Evolutionary conservation across 2,797 vertebrate species (phyloP).

Genomic region (Karalla daura): DNA sequence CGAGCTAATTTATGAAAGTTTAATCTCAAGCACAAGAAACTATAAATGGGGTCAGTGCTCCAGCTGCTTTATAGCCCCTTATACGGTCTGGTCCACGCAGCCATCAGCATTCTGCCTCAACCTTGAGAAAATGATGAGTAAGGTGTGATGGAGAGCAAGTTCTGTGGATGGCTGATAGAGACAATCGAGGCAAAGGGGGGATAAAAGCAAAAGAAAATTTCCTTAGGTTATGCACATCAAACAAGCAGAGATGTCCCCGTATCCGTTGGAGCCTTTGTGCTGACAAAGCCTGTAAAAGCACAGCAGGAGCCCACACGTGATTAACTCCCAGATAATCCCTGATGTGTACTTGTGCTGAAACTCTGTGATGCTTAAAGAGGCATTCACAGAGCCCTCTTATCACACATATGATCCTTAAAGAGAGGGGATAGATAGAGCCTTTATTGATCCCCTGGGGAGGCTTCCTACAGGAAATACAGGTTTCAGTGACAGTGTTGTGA

Average conservation of each 20-base stretch:
- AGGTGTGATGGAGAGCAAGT: constrained; percentile 59
- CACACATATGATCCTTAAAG: constrained; percentile 16
- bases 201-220: constrained; percentile 37
- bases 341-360: constrained; percentile 38
- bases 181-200: neutral
- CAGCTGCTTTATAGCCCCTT: constrained; percentile 32
- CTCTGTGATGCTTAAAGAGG: constrained; percentile 60
- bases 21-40: neutral
- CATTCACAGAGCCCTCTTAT: constrained; percentile 26
- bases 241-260: constrained; percentile 48
- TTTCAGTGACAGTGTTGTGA: neutral
- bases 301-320: constrained; percentile 44
- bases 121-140: constrained; percentile 80
- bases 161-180: constrained; percentile 61
- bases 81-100: constrained; percentile 30
- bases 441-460: too few relatives aligned
- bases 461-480: too few relatives aligned
- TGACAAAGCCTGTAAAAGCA: constrained; percentile 69
- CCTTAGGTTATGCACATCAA: constrained; percentile 67
- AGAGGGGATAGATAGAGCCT: too few relatives aligned
- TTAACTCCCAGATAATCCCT: constrained; percentile 70
- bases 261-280: constrained; percentile 59
- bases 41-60: constrained; percentile 18
- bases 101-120: constrained; percentile 67
- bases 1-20: constrained; percentile 1